Evolutionary conservation across 2,888 invertebrate genomes (phyloP).

Genomic region (Rhimphoctona megacephalus): DNA sequence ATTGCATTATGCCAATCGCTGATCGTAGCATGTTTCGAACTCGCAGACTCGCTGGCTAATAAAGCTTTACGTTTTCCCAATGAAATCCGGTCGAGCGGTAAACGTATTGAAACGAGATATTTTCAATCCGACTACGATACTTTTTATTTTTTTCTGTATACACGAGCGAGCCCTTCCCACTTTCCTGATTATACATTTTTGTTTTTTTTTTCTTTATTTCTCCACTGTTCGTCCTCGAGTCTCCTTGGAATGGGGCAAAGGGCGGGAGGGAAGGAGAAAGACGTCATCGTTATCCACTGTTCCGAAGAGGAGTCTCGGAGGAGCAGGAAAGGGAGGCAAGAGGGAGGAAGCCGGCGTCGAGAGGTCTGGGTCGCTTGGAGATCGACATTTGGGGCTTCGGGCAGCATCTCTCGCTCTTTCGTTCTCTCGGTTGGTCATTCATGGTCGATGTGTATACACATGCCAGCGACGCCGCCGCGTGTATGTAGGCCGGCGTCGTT

Average conservation of each 20-base stretch:
- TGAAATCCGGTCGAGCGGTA: not conserved
- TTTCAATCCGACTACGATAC: not conserved
- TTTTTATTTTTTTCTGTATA: not conserved
- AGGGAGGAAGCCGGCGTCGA: slow-evolving; percentile 72
- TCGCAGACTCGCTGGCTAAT: not conserved
- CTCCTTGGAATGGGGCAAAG: slow-evolving; percentile 30
- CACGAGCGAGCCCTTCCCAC: not conserved
- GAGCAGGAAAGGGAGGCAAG: slow-evolving; percentile 57
- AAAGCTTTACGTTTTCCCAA: not conserved
- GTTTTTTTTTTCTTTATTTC: not conserved
- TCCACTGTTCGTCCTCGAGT: not conserved
- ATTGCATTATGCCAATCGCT: not conserved
- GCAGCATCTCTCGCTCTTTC: slow-evolving; percentile 47
- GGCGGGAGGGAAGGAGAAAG: slow-evolving; percentile 14
- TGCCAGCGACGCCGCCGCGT: not conserved
- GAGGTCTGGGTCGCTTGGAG: slow-evolving; percentile 75
- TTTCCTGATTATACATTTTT: not conserved
- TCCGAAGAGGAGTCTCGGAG: slow-evolving; percentile 28
- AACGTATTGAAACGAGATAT: not conserved
- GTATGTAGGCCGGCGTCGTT: slow-evolving; percentile 51
- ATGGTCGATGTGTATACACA: slow-evolving; percentile 25
- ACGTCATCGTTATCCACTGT: slow-evolving; percentile 1
- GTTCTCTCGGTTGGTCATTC: slow-evolving; percentile 34
- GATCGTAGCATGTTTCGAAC: not conserved
- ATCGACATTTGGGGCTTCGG: slow-evolving; percentile 71